Conservation (phyloP, 2,888 invertebrate species). For the Ecdyonurus torrentis region DNA sequence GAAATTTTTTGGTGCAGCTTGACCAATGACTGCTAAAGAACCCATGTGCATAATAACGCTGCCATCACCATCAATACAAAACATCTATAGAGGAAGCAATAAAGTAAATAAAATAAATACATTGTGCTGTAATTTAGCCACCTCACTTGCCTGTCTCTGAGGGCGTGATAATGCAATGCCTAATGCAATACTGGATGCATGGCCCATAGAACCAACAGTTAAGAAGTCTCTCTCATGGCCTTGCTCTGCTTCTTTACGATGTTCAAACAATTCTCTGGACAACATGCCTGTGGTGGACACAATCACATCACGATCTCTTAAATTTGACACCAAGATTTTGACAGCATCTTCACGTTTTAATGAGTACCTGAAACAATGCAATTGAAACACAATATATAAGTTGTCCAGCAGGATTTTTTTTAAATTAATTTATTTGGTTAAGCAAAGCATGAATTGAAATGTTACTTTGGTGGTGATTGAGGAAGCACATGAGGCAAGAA, state of each 20-base stretch:
- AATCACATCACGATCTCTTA: conserved; percentile 23
- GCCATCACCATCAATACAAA: conserved; percentile 28
- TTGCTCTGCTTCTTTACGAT: conserved; percentile 21
- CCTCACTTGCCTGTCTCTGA: conserved; percentile 17
- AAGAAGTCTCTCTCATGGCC: conserved; percentile 28
- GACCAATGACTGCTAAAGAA: conserved; percentile 24
- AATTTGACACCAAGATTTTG: conserved; percentile 20
- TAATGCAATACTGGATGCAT: conserved; percentile 26
- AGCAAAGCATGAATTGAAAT: not conserved
- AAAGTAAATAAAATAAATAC: not conserved
- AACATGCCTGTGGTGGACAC: conserved; percentile 29
- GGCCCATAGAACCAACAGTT: conserved; percentile 30
- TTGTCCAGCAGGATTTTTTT: no score
- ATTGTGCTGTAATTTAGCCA: not conserved
- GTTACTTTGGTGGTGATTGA: not conserved
- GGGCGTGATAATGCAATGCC: conserved; percentile 26
- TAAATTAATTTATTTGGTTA: not conserved
- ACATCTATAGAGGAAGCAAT: conserved; percentile 17
- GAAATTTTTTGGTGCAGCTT: conserved; percentile 20
- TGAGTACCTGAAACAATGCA: conserved; percentile 14
- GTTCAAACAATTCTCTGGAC: conserved; percentile 28
- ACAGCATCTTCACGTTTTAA: conserved; percentile 25
- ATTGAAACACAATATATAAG: no score
- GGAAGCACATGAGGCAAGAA: conserved; percentile 23
- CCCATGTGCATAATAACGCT: conserved; percentile 29